Conservation (phyloP, 2,797 vertebrate genomes). For the Malurus splendens region DNA sequence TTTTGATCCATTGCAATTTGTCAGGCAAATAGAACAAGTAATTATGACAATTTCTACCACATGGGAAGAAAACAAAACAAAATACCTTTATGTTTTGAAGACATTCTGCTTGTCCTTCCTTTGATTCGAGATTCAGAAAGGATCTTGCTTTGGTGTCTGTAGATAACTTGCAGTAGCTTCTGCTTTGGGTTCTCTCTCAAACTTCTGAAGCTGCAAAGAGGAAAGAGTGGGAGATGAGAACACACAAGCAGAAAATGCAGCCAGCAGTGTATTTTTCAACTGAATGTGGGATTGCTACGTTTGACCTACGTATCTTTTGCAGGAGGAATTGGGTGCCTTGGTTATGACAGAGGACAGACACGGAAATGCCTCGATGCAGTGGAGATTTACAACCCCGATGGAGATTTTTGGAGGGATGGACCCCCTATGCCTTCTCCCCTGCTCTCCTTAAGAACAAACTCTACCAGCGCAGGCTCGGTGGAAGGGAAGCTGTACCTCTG, state of each 20-base stretch:
- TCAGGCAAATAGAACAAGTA: neutral
- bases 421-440: constrained; percentile 85
- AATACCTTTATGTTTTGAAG: constrained; percentile 36
- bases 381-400: constrained; percentile 93
- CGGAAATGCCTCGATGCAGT: constrained; percentile 89
- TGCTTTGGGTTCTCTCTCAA: neutral
- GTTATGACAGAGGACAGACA: constrained; percentile 87
- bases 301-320: neutral
- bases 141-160: neutral
- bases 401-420: constrained; percentile 91
- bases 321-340: constrained; percentile 95
- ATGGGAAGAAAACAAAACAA: neutral
- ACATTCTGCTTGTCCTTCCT: constrained; percentile 1
- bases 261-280: neutral
- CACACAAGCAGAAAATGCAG: neutral
- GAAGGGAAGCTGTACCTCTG: constrained; percentile 93
- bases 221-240: neutral
- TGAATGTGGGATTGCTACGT: neutral
- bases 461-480: constrained; percentile 83
- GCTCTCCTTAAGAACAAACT: constrained; percentile 86
- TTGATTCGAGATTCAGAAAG: neutral
- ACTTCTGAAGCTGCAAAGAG: neutral
- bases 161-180: neutral
- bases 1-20: neutral
- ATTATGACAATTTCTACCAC: neutral